Evolutionary conservation across 1,140 invertebrate genomes (phyloP), one percentile per base, ranked within the genome.

Genomic region (Drosophila mauritiana): DNA sequence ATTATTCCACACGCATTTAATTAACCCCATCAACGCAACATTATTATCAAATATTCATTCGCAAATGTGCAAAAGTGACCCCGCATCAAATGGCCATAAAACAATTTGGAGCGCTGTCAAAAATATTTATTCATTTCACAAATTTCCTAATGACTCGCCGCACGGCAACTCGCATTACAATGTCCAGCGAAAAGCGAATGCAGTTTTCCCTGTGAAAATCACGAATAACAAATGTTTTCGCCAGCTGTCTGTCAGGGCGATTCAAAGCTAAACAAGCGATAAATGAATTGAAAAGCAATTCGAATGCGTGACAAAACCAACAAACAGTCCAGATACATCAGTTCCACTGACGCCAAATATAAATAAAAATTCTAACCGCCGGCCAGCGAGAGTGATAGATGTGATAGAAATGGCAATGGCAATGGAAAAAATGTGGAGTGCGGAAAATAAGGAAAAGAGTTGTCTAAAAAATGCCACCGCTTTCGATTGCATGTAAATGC

Each of bases 401-500:
- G 0, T 17, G 20, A 3, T 22, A 22, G 20, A 22, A 22, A 22
- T 69, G 31, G 31, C 8, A 31, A 31, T 8, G 7, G 8, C 13
- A n/a, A 15, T 17, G 40, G 2, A 68, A 75, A 82, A 56, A 42
- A 59, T 27, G 36, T 46, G 43, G 37, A 61, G 7, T 10, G 31
- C 6, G 31, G 31, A 31, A 15, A 57, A 56, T 49, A 43, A 13
- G 25, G 37, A 57, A 52, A 56, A 55, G 42, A 55, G 45, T 61
- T 42, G 7, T 64, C 58, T 64, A 53, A 73, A 79, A 53, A 82
- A 49, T 34, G 67, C 13, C 70, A 62, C 54, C 59, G 79, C 79
- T 79, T 74, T 74, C 80, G 75, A 82, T 84, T 70, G 75, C 69
- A 74, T 84, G 63, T 72, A 84, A 84, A 79, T 84, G 48, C 49